Percentiles rank a stretch among this genome's conserved stretches.
phyloP scores from a whole-genome alignment of 2,888 invertebrate genomes.

The Philonicus albiceps region DNA sequence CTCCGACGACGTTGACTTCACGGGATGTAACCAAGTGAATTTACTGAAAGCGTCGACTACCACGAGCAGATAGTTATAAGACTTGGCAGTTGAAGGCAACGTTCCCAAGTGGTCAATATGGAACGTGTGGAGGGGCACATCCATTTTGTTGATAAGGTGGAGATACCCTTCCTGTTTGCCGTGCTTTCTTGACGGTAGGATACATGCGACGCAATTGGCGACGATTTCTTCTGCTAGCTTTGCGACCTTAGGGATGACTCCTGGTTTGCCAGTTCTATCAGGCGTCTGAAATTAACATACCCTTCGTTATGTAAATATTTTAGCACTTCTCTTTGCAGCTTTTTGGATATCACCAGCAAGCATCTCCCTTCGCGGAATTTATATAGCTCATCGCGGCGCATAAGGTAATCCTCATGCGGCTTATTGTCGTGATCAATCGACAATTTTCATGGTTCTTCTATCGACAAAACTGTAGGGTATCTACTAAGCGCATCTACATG shows the following conservation, averaged over 20 bases:
- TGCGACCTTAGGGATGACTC: no score
- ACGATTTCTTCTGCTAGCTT: no score
- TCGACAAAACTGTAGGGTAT: neutral
- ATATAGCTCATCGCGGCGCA: neutral
- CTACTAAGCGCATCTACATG: neutral
- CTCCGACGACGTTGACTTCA: neutral
- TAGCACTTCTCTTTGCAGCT: neutral
- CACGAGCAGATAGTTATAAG: neutral
- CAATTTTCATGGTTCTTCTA: neutral
- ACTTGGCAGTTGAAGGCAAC: neutral
- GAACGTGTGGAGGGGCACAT: neutral
- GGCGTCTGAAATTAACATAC: neutral
- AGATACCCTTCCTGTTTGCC: no score
- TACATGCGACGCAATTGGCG: no score
- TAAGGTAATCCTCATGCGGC: neutral
- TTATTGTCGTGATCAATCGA: neutral
- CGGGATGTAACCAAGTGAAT: no score
- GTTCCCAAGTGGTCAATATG: neutral
- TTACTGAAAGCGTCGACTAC: neutral
- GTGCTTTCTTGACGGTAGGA: no score
- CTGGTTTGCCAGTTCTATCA: no score
- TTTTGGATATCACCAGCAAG: neutral
- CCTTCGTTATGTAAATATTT: neutral
- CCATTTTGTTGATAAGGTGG: no score
- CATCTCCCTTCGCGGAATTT: neutral